Base-by-base conservation (phyloP, 2,888 invertebrate species). In the Amblyjoppa fuscipennis region DNA sequence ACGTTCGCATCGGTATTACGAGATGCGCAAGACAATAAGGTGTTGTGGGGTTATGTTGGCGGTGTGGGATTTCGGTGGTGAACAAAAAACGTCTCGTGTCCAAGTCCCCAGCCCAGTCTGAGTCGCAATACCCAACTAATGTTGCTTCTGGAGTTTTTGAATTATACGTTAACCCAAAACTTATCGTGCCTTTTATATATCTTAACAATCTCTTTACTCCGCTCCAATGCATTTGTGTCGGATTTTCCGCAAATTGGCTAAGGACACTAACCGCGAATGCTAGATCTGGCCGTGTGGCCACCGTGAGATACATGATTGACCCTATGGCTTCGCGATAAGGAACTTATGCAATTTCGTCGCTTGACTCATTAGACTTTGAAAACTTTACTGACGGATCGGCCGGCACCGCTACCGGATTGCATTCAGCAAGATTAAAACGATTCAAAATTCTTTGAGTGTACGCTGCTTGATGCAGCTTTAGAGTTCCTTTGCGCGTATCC, bases 261-360 rank as follows among this genome's bases (percentile, higher is more conserved):
- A 49, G 82, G 75, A 83, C 11, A 75, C 75, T 49, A 16, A 49
- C 49, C 49, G 16, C 49, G 49, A 49, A 49, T 11, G 49, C 49
- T 49, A 49, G 0, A 16, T 51, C 51, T n/a, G 51, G 51, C 11
- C 51, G 51, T 16, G 51, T n/a, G 4, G 13, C 51, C 16, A 69
- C 38, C 69, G 25, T 56, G 20, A 68, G 11, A n/a, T n/a, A 51
- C n/a, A 51, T 6, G 16, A 51, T 3, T 0, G 51, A 51, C 2
- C 51, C 51, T 13, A 51, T 51, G n/a, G 51, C 51, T 13, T 51
- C 51, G n/a, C 51, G n/a, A 51, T 51, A 51, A 4, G 51, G 51
- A 3, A 51, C 51, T 13, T n/a, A 3, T 13, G 16, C n/a, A n/a
- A 51, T 4, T 16, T n/a, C 3, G n/a, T 51, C 51, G 51, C 11